Conservation (phyloP, 2,797 vertebrate species). For the Chaunax sp. region DNA sequence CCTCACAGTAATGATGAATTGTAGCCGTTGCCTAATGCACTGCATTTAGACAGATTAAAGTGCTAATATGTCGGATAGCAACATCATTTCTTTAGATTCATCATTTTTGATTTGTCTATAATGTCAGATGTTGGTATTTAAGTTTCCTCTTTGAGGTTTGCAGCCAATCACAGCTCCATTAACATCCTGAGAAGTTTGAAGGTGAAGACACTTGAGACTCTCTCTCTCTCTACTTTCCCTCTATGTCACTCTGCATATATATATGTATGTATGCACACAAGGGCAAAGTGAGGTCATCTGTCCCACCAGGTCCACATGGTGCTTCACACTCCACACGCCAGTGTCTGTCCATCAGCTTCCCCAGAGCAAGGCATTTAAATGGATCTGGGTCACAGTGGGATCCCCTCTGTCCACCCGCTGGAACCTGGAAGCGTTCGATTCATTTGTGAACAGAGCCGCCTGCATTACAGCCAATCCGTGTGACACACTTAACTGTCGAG, state of each 20-base stretch:
- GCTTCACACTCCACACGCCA: slow-evolving; percentile 54
- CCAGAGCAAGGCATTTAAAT: slow-evolving; percentile 69
- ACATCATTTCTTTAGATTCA: background rate
- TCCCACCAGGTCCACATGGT: slow-evolving; percentile 56
- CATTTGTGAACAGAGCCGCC: slow-evolving; percentile 56
- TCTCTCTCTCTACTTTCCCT: background rate
- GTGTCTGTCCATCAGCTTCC: slow-evolving; percentile 65
- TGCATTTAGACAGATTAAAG: background rate
- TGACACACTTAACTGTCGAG: slow-evolving; percentile 41
- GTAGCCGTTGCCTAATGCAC: background rate
- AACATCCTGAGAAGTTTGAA: background rate
- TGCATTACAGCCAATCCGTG: slow-evolving; percentile 39
- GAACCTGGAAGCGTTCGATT: slow-evolving; percentile 59
- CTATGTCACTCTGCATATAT: slow-evolving; percentile 5
- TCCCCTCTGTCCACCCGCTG: slow-evolving; percentile 63
- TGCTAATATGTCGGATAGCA: background rate
- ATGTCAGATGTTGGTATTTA: background rate
- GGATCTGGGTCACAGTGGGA: slow-evolving; percentile 79
- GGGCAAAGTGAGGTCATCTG: slow-evolving; percentile 63
- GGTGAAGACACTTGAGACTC: background rate
- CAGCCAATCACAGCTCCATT: no score
- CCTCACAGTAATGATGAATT: slow-evolving; percentile 2
- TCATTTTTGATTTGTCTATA: background rate
- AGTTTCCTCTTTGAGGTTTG: background rate
- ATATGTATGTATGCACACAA: slow-evolving; percentile 38